phyloP scores from a whole-genome alignment of 2,888 invertebrate species.

The Linyphia triangularis region DNA sequence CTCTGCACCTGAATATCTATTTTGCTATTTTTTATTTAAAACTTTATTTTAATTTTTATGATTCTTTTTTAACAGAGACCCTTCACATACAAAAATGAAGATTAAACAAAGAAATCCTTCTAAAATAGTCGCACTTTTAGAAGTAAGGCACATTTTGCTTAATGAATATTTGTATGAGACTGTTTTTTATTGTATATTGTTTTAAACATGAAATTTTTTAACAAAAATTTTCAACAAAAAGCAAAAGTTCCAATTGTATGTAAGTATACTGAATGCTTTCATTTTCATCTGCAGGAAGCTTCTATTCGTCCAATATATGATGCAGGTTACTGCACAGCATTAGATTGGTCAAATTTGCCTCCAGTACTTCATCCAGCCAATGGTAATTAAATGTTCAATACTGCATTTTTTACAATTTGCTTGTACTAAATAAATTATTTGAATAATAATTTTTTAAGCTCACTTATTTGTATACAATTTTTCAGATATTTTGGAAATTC shows the following conservation, averaged over 20 bases:
- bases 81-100: constrained; percentile 43
- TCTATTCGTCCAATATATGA: constrained; percentile 28
- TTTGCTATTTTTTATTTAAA: not conserved
- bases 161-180: not conserved
- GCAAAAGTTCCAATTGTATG: not conserved
- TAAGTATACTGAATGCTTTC: not conserved
- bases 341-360: constrained; percentile 87
- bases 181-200: not conserved
- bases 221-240: not conserved
- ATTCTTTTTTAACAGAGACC: constrained; percentile 45
- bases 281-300: constrained; percentile 15
- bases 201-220: not conserved
- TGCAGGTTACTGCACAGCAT: constrained; percentile 40
- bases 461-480: too few relatives aligned
- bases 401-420: not conserved
- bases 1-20: not conserved
- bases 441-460: too few relatives aligned
- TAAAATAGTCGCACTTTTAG: constrained; percentile 19
- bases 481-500: too few relatives aligned
- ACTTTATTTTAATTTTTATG: not conserved
- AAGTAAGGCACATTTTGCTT: constrained; percentile 13
- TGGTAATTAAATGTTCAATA: constrained; percentile 80
- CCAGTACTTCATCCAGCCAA: constrained; percentile 87
- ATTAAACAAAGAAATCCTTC: constrained; percentile 45
- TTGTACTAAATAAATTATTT: not conserved